A percentile compares a stretch with the other conserved stretches of the same genome.
Evolutionary conservation across 2,888 invertebrate species (phyloP).

Genomic region (Lasioglossum morio): DNA sequence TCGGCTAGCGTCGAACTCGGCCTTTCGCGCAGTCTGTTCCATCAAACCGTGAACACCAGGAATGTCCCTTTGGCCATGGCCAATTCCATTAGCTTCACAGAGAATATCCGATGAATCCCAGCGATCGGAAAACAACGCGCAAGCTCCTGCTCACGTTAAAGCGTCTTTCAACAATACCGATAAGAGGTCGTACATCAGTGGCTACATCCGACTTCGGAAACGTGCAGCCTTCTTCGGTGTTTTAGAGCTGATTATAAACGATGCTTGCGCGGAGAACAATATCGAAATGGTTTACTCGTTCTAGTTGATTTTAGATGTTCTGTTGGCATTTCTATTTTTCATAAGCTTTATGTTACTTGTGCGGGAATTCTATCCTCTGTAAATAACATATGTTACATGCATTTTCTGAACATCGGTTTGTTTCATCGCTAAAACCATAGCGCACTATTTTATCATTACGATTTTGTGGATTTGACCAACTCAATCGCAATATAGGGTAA

Average conservation of each 20-base stretch:
- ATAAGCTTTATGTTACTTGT: no score
- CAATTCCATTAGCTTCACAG: slow-evolving; percentile 39
- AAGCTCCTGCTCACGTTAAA: neutral
- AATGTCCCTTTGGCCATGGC: slow-evolving; percentile 15
- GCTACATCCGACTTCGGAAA: neutral
- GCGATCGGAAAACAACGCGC: neutral
- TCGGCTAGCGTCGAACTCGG: slow-evolving; percentile 24
- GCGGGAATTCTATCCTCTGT: neutral
- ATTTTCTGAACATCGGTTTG: no score
- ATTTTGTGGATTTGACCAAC: no score
- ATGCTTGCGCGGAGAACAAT: neutral
- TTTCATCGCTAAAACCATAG: neutral
- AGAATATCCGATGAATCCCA: neutral
- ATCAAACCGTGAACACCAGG: slow-evolving; percentile 28
- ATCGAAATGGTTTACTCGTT: neutral
- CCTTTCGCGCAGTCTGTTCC: slow-evolving; percentile 12
- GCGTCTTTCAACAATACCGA: neutral
- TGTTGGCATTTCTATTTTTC: no score
- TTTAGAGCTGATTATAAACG: neutral
- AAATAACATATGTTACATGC: neutral
- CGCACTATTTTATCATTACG: no score
- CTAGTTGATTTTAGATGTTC: no score
- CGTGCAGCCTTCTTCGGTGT: neutral
- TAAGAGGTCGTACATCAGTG: neutral
- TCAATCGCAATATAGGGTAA: no score